Percentiles rank a stretch among this genome's conserved stretches.
Conservation (phyloP, 2,113 vertebrate genomes). For the Nycticebus coucang region DNA sequence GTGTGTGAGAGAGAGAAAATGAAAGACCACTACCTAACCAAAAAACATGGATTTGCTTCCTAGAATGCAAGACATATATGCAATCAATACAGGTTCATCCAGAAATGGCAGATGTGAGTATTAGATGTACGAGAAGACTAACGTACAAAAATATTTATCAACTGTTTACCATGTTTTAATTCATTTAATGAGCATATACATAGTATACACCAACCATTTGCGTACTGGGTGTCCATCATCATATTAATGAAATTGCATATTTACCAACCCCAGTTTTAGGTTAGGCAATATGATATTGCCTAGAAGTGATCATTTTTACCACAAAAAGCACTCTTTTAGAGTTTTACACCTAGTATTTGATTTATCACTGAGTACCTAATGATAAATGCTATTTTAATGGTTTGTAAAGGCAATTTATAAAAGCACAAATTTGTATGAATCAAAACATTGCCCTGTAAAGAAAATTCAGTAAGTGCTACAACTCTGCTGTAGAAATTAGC, state of each 20-base stretch:
- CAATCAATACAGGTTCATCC: neutral
- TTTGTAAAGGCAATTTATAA: constrained; percentile 20
- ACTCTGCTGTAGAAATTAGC: neutral
- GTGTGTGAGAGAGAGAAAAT: neutral
- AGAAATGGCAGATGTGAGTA: neutral
- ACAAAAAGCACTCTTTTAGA: neutral
- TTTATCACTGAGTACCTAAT: constrained; percentile 2
- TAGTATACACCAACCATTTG: neutral
- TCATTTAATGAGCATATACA: neutral
- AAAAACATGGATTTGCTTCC: neutral
- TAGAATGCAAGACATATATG: neutral
- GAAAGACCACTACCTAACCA: neutral
- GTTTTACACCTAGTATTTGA: constrained; percentile 21
- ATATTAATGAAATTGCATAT: constrained; percentile 36
- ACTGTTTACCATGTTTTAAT: neutral
- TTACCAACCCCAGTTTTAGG: neutral
- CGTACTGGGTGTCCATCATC: constrained; percentile 6
- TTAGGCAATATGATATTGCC: constrained; percentile 35
- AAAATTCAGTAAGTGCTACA: neutral
- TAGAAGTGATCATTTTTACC: neutral
- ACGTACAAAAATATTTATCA: neutral
- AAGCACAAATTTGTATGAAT: constrained; percentile 46
- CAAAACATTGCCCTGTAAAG: constrained; percentile 3
- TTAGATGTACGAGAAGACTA: neutral
- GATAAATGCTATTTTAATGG: constrained; percentile 16